Base-by-base conservation (phyloP, 1,140 invertebrate genomes). In the Diabrotica undecimpunctata region DNA sequence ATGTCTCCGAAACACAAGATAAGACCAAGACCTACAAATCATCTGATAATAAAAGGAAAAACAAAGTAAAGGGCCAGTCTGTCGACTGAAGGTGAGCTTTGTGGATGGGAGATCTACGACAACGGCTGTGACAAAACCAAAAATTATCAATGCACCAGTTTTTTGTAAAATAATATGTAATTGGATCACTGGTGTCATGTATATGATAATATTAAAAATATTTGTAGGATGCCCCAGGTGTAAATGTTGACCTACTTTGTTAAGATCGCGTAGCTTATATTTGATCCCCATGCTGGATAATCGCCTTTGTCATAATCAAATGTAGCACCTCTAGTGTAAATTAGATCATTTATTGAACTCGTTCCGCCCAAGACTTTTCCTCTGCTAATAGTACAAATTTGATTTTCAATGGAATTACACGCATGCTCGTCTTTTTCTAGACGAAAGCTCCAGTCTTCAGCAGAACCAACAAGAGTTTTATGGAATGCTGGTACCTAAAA, bases 301-400 rank as follows among this genome's bases (percentile, higher is more conserved):
- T 50, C 52, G 10, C 8, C 10, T 12, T 36, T 9, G 6, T 65
- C 58, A 37, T 46, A 54, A 41, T 65, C 50, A 7, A 54, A 36
- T 8, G 55, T 35, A 35, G 11, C 84, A 4, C 88, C 89, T 68
- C 87, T 77, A 0, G 88, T 80, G 72, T 90, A 90, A 5, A 86
- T 79, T 86, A 91, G 87, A 35, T 81, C 84, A 73, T 90, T 91
- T 5, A 91, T 78, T 6, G 83, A 83, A 25, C 83, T 86, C n/a
- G 82, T 83, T 6, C 88, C 88, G n/a, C 88, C 88, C 13, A 85
- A 65, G 41, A 80, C 74, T 73, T 82, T 83, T 65, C 80, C 84
- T 65, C 81, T 72, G 5, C 84, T 80, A 78, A 81, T 82, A 25
- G 77, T 72, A 57, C 80, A 83, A 54, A 77, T 72, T 46, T 72